A percentile compares a stretch with the other conserved stretches of the same genome.
phyloP scores from a whole-genome alignment of 2,113 vertebrate species.

The Paramisgurnus dabryanus region DNA sequence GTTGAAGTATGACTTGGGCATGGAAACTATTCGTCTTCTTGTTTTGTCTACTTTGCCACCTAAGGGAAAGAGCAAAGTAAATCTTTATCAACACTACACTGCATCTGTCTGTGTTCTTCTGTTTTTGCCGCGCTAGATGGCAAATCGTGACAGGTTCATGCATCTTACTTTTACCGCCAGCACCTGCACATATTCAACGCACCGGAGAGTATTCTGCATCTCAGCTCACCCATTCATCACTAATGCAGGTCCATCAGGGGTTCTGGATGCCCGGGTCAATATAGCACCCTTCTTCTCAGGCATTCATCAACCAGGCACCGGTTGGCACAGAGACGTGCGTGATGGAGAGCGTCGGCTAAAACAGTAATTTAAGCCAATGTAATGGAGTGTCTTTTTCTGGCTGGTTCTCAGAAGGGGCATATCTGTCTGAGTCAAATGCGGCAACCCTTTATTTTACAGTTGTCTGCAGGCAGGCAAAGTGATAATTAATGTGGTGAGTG shows the following conservation, averaged over 20 bases:
- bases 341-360: slow-evolving; percentile 63
- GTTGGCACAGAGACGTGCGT: slow-evolving; percentile 40
- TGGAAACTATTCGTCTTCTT: not conserved
- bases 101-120: slow-evolving; percentile 20
- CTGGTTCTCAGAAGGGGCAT: slow-evolving; percentile 44
- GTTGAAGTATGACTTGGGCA: not conserved
- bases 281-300: slow-evolving; percentile 55
- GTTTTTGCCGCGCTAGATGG: slow-evolving; percentile 7
- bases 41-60: slow-evolving; percentile 2
- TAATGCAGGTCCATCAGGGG: slow-evolving; percentile 10
- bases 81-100: not conserved
- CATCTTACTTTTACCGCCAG: slow-evolving; percentile 16
- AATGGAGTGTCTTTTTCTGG: slow-evolving; percentile 48
- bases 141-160: slow-evolving; percentile 32
- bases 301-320: slow-evolving; percentile 58
- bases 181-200: slow-evolving; percentile 20
- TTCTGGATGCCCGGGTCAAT: slow-evolving; percentile 12
- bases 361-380: slow-evolving; percentile 63
- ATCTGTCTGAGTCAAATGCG: slow-evolving; percentile 47
- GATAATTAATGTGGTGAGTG: slow-evolving; percentile 46
- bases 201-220: slow-evolving; percentile 21
- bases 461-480: slow-evolving; percentile 52
- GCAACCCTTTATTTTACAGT: slow-evolving; percentile 52
- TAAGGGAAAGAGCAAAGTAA: not conserved
- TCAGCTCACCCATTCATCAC: slow-evolving; percentile 24